A percentile compares a stretch with the other conserved stretches of the same genome.
Conservation (phyloP, 2,888 invertebrate genomes). For the Tenthredo notha region DNA sequence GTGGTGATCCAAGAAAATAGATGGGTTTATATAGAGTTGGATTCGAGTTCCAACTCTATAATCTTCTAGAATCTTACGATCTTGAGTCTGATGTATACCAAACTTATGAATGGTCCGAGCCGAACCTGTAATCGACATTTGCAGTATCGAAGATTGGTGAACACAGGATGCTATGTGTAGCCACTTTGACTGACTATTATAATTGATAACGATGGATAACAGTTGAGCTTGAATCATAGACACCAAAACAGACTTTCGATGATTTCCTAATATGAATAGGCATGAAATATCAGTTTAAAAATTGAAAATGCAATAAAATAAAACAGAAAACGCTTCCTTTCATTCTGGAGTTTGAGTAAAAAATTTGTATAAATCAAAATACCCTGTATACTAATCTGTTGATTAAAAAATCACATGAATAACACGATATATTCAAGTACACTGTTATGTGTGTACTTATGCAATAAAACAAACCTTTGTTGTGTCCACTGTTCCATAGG, state of each 20-base stretch:
- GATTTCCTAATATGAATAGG: neutral
- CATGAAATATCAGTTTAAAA: neutral
- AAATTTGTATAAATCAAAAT: too few relatives aligned
- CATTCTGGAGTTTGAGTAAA: too few relatives aligned
- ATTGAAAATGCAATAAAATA: neutral
- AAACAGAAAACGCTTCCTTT: neutral
- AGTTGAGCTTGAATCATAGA: too few relatives aligned
- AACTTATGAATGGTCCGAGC: neutral
- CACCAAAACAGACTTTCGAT: too few relatives aligned
- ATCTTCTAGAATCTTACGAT: neutral
- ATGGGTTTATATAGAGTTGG: too few relatives aligned
- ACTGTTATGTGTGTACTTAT: neutral
- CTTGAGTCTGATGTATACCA: neutral
- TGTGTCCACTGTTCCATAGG: conserved; percentile 79
- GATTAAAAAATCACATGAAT: neutral
- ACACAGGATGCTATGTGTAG: neutral
- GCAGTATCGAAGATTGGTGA: neutral
- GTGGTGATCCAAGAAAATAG: too few relatives aligned
- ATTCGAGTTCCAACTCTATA: neutral
- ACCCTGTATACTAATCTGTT: neutral
- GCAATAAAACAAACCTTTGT: conserved; percentile 66
- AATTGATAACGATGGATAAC: neutral
- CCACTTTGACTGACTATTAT: neutral
- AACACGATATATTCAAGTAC: neutral
- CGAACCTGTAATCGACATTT: neutral